phyloP scores from a whole-genome alignment of 2,113 vertebrate genomes.

The Myodes glareolus region DNA sequence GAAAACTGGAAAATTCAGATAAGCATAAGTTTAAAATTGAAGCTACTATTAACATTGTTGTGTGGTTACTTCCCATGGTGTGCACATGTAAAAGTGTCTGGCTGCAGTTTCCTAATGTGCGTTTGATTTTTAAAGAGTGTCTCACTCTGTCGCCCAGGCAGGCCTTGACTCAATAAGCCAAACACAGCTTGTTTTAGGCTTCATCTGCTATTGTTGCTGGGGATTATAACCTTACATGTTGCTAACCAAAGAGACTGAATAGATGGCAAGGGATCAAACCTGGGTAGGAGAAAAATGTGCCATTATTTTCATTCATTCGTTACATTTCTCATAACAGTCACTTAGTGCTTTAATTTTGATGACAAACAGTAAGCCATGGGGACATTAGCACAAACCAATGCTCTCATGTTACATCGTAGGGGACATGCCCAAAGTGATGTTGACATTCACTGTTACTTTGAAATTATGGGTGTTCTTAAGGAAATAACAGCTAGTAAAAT shows the following conservation, averaged over 20 bases:
- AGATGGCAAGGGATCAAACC: neutral
- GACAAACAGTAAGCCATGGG: neutral
- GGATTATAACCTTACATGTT: neutral
- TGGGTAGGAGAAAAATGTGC: neutral
- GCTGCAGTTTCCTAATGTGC: neutral
- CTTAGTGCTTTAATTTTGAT: neutral
- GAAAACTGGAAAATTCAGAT: neutral
- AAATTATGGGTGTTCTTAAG: neutral
- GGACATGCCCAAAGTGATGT: neutral
- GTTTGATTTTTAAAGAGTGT: neutral
- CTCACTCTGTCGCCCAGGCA: neutral
- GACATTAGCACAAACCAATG: neutral
- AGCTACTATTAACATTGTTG: neutral
- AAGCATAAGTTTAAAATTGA: neutral
- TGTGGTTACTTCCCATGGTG: neutral
- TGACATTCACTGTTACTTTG: slow-evolving; percentile 2
- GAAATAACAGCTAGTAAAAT: neutral
- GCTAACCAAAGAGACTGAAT: neutral
- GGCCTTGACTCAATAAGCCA: neutral
- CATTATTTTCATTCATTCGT: slow-evolving; percentile 21
- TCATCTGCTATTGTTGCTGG: neutral
- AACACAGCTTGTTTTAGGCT: neutral
- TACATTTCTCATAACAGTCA: slow-evolving; percentile 31
- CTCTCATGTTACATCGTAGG: neutral
- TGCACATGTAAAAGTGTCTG: neutral